phyloP scores from a whole-genome alignment of 1,140 invertebrate species.

The Mylabris phalerata region DNA sequence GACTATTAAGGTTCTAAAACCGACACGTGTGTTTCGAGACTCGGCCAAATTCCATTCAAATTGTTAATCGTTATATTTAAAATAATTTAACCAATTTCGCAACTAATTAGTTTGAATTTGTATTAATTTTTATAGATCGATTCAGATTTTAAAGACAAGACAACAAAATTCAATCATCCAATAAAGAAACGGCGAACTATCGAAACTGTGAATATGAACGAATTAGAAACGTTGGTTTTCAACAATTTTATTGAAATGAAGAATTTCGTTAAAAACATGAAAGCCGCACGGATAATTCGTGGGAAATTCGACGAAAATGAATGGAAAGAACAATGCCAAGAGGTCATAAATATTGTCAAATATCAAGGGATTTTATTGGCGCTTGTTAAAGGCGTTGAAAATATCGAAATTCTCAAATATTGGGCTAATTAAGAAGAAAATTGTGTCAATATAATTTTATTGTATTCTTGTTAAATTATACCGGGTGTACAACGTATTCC shows the following conservation, averaged over 20 bases:
- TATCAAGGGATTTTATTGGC: conserved; percentile 10
- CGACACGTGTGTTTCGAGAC: no score
- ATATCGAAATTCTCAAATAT: background rate
- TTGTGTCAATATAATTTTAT: no score
- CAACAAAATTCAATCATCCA: background rate
- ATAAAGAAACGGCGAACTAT: no score
- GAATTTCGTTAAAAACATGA: conserved; percentile 7
- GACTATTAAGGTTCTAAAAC: conserved; percentile 4
- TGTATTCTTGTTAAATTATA: no score
- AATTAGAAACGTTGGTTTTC: conserved; percentile 4
- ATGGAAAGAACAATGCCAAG: no score
- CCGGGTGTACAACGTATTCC: no score
- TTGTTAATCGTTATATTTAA: background rate
- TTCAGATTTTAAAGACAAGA: no score
- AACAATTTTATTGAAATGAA: conserved; percentile 10
- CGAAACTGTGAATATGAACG: conserved; percentile 11
- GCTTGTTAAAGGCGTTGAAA: background rate
- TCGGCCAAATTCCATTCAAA: no score
- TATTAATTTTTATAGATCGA: background rate
- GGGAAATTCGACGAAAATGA: no score
- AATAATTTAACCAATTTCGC: background rate
- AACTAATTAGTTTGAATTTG: background rate
- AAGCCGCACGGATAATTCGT: background rate
- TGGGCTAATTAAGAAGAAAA: background rate
- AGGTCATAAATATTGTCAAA: conserved; percentile 6